A percentile compares a stretch with the other conserved stretches of the same genome.
phyloP scores from a whole-genome alignment of 1,140 invertebrate genomes.

The Hypothenemus hampei region DNA sequence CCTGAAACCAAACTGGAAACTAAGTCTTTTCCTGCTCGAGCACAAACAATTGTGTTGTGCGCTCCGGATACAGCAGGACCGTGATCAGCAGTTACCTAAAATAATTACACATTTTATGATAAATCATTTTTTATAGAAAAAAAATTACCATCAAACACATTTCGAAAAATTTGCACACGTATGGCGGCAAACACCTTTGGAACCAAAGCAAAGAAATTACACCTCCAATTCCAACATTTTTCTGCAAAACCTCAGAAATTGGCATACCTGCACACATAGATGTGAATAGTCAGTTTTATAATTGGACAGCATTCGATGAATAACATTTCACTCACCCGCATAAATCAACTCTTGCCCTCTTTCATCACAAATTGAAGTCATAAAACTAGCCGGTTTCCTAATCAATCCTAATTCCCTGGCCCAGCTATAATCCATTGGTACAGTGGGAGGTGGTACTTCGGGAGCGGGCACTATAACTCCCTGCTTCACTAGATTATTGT shows the following conservation, averaged over 20 bases:
- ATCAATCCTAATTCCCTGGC: conserved; percentile 96
- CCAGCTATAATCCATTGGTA: conserved; percentile 99
- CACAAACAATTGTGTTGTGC: conserved; percentile 99
- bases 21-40: conserved; percentile 97
- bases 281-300: too few species aligned
- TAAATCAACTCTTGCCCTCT: conserved; percentile 96
- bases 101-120: background rate
- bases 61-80: conserved; percentile 98
- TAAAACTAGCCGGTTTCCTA: conserved; percentile 97
- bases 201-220: conserved; percentile 98
- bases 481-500: conserved; percentile 72
- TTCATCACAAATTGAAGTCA: conserved; percentile 99
- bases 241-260: conserved; percentile 87
- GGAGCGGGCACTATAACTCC: conserved; percentile 81
- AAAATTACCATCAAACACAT: conserved; percentile 86
- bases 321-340: conserved; percentile 68
- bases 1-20: conserved; percentile 96
- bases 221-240: conserved; percentile 93
- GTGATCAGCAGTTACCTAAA: conserved; percentile 88
- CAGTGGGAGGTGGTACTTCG: conserved; percentile 95
- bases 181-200: conserved; percentile 88
- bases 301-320: too few species aligned
- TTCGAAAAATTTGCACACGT: conserved; percentile 97
- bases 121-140: background rate
- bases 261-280: conserved; percentile 66